phyloP scores from a whole-genome alignment of 2,797 vertebrate genomes.

The Notamacropus eugenii region DNA sequence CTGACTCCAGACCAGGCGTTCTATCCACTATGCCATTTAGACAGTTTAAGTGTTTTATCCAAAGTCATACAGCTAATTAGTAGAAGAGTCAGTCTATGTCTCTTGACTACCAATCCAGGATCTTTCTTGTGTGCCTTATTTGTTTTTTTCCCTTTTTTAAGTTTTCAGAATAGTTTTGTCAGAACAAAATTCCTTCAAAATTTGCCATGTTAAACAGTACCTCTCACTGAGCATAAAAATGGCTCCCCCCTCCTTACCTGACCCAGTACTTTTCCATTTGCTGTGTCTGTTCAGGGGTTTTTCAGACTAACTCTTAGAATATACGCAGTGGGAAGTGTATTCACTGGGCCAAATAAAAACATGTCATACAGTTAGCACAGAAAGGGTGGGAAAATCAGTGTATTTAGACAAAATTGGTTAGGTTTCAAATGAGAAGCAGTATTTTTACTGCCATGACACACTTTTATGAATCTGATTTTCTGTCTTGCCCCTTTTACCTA shows the following conservation, averaged over 20 bases:
- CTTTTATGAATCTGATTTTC: constrained; percentile 66
- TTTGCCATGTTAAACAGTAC: background rate
- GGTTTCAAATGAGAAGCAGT: constrained; percentile 60
- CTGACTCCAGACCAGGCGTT: background rate
- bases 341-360: constrained; percentile 66
- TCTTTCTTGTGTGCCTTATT: constrained; percentile 14
- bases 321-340: background rate
- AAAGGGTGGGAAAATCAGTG: constrained; percentile 46
- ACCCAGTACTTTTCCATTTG: background rate
- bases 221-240: background rate
- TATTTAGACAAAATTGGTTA: constrained; percentile 51
- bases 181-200: background rate
- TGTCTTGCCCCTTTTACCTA: constrained; percentile 56
- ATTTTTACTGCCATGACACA: constrained; percentile 61
- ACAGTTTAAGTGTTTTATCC: constrained; percentile 72
- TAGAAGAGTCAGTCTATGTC: constrained; percentile 38
- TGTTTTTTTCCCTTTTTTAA: constrained; percentile 27
- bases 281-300: background rate
- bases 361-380: constrained; percentile 29
- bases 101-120: background rate
- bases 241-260: background rate
- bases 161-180: background rate
- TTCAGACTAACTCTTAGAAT: constrained; percentile 42
- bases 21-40: background rate
- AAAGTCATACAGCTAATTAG: constrained; percentile 74